Percentiles rank a stretch among this genome's conserved stretches.
Conservation (phyloP, 2,888 invertebrate genomes). For the Eurois occulta region DNA sequence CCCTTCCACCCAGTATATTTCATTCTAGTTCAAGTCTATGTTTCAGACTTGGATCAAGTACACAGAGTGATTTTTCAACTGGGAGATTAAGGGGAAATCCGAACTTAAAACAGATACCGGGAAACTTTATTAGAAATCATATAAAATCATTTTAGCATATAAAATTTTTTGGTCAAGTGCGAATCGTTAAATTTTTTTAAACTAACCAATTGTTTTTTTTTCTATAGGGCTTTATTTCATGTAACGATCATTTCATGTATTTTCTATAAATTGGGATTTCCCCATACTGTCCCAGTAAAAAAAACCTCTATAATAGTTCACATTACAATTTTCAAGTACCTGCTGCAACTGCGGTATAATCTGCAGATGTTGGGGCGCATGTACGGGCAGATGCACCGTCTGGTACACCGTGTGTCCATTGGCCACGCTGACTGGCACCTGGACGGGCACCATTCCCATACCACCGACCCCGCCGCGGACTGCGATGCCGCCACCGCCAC, state of each 20-base stretch:
- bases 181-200: background rate
- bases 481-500: slow-evolving; percentile 76
- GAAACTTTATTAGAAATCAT: too few species aligned
- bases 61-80: too few species aligned
- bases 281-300: background rate
- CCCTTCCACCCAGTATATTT: too few species aligned
- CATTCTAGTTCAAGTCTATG: too few species aligned
- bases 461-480: slow-evolving; percentile 77
- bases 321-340: slow-evolving; percentile 77
- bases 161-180: too few species aligned
- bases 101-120: too few species aligned
- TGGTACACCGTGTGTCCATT: slow-evolving; percentile 98
- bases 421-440: slow-evolving; percentile 96
- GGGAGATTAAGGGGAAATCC: too few species aligned
- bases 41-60: too few species aligned
- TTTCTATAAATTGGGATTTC: background rate
- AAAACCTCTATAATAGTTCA: background rate
- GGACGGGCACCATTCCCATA: slow-evolving; percentile 95
- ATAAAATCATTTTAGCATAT: too few species aligned
- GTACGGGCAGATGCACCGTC: slow-evolving; percentile 98
- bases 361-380: slow-evolving; percentile 94
- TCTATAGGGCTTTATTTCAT: background rate
- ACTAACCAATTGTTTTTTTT: background rate
- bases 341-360: slow-evolving; percentile 96
- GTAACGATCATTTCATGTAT: background rate